Evolutionary conservation across 1,140 invertebrate species (phyloP).

Genomic region (Eulimnadia texana): DNA sequence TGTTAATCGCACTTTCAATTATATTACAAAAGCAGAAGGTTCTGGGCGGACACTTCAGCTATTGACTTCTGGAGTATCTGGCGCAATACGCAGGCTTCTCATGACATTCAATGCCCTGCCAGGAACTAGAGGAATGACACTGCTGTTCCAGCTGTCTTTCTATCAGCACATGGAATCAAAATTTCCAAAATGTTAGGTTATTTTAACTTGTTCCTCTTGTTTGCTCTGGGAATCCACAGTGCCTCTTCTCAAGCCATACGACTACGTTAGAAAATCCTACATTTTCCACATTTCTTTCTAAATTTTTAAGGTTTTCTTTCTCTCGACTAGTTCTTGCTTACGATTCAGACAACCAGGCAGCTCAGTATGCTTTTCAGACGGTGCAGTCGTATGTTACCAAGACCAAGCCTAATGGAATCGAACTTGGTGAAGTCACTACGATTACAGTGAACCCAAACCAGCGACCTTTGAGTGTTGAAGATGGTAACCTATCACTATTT

Average conservation of each 20-base stretch:
- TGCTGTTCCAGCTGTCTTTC: not conserved
- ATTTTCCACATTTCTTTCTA: not conserved
- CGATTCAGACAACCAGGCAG: slow-evolving; percentile 8
- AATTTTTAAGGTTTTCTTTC: not conserved
- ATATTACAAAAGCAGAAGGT: too few species aligned
- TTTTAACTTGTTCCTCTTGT: not conserved
- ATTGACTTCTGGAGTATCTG: not conserved
- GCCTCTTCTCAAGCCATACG: not conserved
- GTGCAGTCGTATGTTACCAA: slow-evolving; percentile 8
- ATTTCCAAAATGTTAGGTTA: not conserved
- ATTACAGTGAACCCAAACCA: slow-evolving; percentile 3
- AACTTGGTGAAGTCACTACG: slow-evolving; percentile 9
- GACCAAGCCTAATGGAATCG: slow-evolving; percentile 19
- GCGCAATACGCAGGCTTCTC: not conserved
- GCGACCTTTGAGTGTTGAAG: slow-evolving; percentile 7
- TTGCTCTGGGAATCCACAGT: not conserved
- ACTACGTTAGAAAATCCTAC: not conserved
- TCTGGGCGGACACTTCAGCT: too few species aligned
- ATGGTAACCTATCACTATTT: slow-evolving; percentile 1
- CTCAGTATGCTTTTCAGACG: slow-evolving; percentile 1
- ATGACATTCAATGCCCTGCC: not conserved
- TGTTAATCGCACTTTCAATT: too few species aligned
- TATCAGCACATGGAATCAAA: not conserved
- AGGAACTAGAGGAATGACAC: not conserved
- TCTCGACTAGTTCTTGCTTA: slow-evolving; percentile 5